Conservation (phyloP, 2,797 vertebrate genomes). For the Muscicapa comitata region DNA sequence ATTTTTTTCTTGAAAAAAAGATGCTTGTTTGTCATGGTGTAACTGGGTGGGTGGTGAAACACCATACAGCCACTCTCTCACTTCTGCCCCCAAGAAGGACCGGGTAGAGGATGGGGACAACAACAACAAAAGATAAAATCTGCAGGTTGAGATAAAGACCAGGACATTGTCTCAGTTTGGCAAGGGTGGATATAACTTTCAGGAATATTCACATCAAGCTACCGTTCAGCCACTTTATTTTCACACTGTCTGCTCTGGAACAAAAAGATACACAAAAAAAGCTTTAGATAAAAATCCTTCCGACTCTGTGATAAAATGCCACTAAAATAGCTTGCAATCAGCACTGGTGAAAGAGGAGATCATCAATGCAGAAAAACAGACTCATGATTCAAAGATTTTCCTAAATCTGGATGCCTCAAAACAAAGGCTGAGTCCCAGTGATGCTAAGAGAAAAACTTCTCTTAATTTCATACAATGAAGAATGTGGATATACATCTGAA, state of each 20-base stretch:
- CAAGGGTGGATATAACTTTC: neutral
- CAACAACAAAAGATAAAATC: neutral
- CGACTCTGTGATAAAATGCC: slow-evolving; percentile 14
- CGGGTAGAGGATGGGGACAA: neutral
- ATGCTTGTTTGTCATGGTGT: neutral
- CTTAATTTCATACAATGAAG: neutral
- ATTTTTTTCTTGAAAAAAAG: neutral
- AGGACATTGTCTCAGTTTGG: neutral
- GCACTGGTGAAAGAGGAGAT: neutral
- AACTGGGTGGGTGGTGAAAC: neutral
- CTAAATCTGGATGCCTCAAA: neutral
- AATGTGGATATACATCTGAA: neutral
- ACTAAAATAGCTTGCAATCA: neutral
- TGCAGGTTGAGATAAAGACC: neutral
- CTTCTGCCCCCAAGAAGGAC: neutral
- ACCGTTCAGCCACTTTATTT: neutral
- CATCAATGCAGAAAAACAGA: neutral
- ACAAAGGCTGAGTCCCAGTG: neutral
- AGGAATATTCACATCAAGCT: neutral
- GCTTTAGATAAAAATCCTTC: neutral
- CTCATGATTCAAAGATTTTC: neutral
- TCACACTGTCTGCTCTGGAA: neutral
- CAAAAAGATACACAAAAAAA: neutral
- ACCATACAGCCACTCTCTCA: neutral
- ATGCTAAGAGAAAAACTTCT: neutral